These are phyloP conservation scores for Thereva nobilitata DNA, from an alignment of 2,888 invertebrate species.

Conservation along the genomic window DNA sequence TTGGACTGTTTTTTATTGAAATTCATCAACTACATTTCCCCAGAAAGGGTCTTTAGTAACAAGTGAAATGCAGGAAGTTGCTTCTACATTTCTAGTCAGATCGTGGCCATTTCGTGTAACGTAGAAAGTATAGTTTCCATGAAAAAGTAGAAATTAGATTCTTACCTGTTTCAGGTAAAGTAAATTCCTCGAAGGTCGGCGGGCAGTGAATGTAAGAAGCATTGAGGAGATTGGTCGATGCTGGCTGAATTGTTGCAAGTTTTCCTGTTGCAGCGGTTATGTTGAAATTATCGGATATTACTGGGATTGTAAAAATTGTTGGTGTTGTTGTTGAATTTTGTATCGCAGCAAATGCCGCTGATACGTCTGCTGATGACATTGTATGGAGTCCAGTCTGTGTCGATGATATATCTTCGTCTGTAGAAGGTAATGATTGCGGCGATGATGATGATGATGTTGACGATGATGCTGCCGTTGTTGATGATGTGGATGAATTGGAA, in stretches of 20 bases:
- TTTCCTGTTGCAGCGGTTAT: background rate
- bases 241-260: conserved; percentile 25
- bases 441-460: background rate
- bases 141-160: background rate
- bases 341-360: conserved; percentile 1
- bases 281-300: background rate
- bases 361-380: conserved; percentile 7
- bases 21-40: too few species aligned
- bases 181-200: conserved; percentile 40
- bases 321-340: background rate
- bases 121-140: background rate
- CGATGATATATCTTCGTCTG: background rate
- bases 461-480: conserved; percentile 35
- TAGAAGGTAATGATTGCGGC: background rate
- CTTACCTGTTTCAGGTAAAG: conserved; percentile 41
- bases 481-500: conserved; percentile 32
- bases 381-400: conserved; percentile 7
- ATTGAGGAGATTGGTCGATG: conserved; percentile 41
- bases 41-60: too few species aligned
- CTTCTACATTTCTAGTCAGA: background rate
- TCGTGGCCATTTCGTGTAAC: background rate
- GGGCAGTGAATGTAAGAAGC: conserved; percentile 34
- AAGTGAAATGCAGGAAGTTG: too few species aligned
- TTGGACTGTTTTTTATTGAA: too few species aligned
- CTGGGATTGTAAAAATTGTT: background rate